Evolutionary conservation across 1,140 invertebrate genomes (phyloP).

Genomic region (Bombus confusus): DNA sequence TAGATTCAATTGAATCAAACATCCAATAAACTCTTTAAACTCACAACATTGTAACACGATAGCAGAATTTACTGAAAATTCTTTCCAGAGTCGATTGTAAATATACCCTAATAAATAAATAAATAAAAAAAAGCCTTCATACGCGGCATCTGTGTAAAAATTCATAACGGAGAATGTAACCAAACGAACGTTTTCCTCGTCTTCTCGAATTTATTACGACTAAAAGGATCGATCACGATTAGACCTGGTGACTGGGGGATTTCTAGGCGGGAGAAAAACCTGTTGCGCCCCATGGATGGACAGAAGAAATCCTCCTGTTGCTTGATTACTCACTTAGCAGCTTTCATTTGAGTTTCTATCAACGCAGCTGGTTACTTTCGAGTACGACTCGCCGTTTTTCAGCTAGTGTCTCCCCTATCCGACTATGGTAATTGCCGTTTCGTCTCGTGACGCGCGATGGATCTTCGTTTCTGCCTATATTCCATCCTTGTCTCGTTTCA

Average conservation of each 20-base stretch:
- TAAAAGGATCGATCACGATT: slow-evolving; percentile 6
- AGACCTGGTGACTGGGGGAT: background rate
- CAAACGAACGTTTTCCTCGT: background rate
- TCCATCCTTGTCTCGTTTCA: no score
- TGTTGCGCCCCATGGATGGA: slow-evolving; percentile 25
- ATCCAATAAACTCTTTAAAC: no score
- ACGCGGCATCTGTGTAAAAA: background rate
- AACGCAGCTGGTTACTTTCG: slow-evolving; percentile 35
- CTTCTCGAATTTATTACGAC: background rate
- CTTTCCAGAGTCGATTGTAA: no score
- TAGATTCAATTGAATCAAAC: no score
- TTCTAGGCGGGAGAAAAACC: slow-evolving; percentile 39
- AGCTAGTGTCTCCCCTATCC: background rate
- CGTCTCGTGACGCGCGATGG: background rate
- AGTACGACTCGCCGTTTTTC: background rate
- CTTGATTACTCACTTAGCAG: slow-evolving; percentile 53
- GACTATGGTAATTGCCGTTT: background rate
- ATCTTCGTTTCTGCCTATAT: background rate
- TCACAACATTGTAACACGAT: no score
- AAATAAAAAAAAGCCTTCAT: no score
- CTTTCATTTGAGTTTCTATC: slow-evolving; percentile 56
- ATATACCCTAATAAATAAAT: no score
- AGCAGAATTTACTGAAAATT: no score
- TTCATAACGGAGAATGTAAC: background rate
- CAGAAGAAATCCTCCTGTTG: slow-evolving; percentile 45